These are phyloP conservation scores for Sterna hirundo DNA, from an alignment of 2,113 vertebrate genomes.

Conservation along the genomic window DNA sequence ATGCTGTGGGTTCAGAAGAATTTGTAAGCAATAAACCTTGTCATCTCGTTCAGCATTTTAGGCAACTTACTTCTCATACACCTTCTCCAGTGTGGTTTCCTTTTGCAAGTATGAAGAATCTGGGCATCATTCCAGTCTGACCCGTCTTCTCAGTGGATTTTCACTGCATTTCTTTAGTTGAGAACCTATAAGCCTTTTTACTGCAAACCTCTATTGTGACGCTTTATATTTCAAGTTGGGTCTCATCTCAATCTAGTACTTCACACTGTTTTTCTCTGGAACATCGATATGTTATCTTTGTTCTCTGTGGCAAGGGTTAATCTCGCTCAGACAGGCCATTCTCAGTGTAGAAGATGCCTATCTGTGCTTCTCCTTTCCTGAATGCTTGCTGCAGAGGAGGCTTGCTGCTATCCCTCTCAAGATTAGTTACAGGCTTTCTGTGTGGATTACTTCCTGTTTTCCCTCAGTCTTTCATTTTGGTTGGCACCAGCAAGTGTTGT, in stretches of 20 bases:
- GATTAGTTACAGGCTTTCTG: conserved; percentile 26
- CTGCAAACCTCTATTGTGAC: not conserved
- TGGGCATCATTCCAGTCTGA: not conserved
- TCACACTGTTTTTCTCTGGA: not conserved
- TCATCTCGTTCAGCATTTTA: not conserved
- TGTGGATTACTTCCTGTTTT: conserved; percentile 51
- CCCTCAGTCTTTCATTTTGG: conserved; percentile 2
- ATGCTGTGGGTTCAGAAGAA: not conserved
- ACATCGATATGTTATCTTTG: not conserved
- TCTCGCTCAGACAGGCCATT: conserved; percentile 11
- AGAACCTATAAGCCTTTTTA: not conserved
- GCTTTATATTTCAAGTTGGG: not conserved
- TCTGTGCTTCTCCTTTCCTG: conserved; percentile 12
- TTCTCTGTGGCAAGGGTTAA: conserved; percentile 58
- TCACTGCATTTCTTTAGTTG: not conserved
- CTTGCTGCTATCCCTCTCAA: conserved; percentile 2
- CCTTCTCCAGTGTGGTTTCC: not conserved
- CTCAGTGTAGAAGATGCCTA: conserved; percentile 25
- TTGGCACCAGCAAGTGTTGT: conserved; percentile 13
- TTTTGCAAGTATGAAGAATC: not conserved
- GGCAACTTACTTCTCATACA: not conserved
- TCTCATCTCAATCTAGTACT: not conserved
- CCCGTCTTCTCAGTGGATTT: not conserved
- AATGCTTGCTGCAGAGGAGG: not conserved
- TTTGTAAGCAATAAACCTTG: not conserved